Evolutionary conservation across 2,888 invertebrate genomes (phyloP), one percentile per base, ranked within the genome.

Genomic region (Polymixis flavicincta): DNA sequence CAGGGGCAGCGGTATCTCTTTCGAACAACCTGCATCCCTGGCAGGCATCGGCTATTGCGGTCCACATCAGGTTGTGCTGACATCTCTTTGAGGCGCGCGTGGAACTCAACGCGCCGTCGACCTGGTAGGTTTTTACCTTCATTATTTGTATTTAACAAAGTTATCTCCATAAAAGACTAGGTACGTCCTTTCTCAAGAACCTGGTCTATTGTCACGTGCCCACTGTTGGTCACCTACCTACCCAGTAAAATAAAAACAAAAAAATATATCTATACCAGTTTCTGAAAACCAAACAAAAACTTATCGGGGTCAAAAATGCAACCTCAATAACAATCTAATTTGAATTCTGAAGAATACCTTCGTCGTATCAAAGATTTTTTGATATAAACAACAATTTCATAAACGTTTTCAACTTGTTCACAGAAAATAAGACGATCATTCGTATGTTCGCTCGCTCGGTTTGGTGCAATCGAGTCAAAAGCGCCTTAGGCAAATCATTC

Each of bases 401-500:
- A 61, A 42, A 63, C 42, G 7, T 45, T 19, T 63, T 25, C 17
- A 68, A 54, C n/a, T 6, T 45, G 8, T 9, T 19, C 9, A 19
- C 6, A 45, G 14, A 55, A 70, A 28, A 54, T n/a, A 22, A 64
- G 55, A 66, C 48, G 2, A 60, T 32, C 7, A 48, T 78, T 69
- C 67, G 68, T 60, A 37, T 19, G 70, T 80, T 76, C 67, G 67
- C 22, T 11, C 4, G 80, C 71, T 88, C 89, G 71, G 1, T 72
- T 66, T 91, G 89, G 88, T 93, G 92, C 90, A 83, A 92, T 13
- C 75, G 82, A 64, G 78, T 32, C 78, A 76, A 57, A 71, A 88
- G 42, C 86, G 90, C 91, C 90, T 83, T 65, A 87, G 90, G 92
- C 92, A 78, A 88, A 71, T 73, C 7, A 90, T 91, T 92, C 92